Percentiles rank a stretch among this genome's conserved stretches.
These are phyloP conservation scores for Crotalus tigris DNA, from an alignment of 2,113 vertebrate genomes.

Conservation along the genomic window DNA sequence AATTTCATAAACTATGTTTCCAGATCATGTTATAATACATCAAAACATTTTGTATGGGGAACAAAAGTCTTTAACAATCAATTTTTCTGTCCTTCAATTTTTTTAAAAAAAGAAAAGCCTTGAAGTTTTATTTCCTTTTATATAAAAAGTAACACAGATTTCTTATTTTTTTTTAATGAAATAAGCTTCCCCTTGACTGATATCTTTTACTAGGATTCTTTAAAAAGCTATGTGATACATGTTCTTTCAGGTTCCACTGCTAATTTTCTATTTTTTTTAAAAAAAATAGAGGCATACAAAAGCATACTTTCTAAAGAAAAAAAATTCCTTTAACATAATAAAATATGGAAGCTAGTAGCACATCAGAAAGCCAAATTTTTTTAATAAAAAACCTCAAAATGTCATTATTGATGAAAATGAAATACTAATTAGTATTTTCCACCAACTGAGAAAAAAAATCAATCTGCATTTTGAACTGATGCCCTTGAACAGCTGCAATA, in stretches of 20 bases:
- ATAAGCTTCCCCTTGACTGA: background rate
- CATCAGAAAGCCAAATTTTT: background rate
- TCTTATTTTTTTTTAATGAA: constrained; percentile 9
- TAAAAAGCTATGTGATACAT: constrained; percentile 25
- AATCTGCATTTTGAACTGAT: constrained; percentile 19
- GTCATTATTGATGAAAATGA: constrained; percentile 41
- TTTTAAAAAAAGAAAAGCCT: background rate
- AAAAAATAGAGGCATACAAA: constrained; percentile 48
- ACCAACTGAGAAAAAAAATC: constrained; percentile 16
- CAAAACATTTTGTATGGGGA: background rate
- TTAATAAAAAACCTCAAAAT: background rate
- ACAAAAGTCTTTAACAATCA: background rate
- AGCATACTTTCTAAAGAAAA: constrained; percentile 43
- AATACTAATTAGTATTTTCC: constrained; percentile 28
- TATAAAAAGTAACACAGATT: constrained; percentile 1
- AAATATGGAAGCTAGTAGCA: constrained; percentile 23
- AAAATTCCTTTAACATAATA: constrained; percentile 54
- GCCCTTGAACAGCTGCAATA: constrained; percentile 37
- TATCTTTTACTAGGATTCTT: constrained; percentile 21
- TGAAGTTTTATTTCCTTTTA: background rate
- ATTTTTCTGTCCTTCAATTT: background rate
- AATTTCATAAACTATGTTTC: background rate
- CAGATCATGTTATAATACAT: constrained; percentile 22
- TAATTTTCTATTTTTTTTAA: constrained; percentile 29
- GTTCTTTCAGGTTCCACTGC: constrained; percentile 46